Evolutionary conservation across 2,888 invertebrate genomes (phyloP).

Genomic region (Tachystola acroxantha): DNA sequence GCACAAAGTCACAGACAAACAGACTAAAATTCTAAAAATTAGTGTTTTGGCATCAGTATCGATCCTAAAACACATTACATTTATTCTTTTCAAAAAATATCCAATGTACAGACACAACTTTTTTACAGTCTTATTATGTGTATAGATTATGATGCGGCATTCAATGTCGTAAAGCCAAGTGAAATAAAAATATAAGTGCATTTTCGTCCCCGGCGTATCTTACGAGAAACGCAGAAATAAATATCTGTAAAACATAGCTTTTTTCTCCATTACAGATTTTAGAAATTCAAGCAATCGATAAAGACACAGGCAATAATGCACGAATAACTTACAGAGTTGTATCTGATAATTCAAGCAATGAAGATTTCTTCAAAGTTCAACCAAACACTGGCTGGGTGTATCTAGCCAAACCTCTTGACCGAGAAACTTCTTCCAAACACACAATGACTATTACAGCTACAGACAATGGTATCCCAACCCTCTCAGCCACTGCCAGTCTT

Average conservation of each 20-base stretch:
- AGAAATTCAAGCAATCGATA: conserved; percentile 93
- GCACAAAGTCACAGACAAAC: no score
- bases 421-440: conserved; percentile 88
- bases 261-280: conserved; percentile 79
- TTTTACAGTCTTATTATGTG: no score
- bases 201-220: no score
- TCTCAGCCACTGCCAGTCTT: conserved; percentile 88
- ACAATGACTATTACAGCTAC: conserved; percentile 88
- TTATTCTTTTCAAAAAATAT: no score
- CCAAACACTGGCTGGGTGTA: conserved; percentile 94
- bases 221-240: no score
- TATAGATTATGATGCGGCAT: no score
- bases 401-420: conserved; percentile 86
- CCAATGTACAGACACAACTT: no score
- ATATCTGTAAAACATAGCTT: background rate
- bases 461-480: conserved; percentile 93
- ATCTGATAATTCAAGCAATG: conserved; percentile 60
- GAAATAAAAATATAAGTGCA: no score
- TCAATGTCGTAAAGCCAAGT: no score
- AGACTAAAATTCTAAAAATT: no score
- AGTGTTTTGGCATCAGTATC: no score
- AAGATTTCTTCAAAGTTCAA: conserved; percentile 88
- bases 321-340: conserved; percentile 90
- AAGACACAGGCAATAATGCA: conserved; percentile 97
- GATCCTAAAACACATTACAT: no score